Conservation (phyloP, 2,113 vertebrate genomes). For the Protobothrops mucrosquamatus region DNA sequence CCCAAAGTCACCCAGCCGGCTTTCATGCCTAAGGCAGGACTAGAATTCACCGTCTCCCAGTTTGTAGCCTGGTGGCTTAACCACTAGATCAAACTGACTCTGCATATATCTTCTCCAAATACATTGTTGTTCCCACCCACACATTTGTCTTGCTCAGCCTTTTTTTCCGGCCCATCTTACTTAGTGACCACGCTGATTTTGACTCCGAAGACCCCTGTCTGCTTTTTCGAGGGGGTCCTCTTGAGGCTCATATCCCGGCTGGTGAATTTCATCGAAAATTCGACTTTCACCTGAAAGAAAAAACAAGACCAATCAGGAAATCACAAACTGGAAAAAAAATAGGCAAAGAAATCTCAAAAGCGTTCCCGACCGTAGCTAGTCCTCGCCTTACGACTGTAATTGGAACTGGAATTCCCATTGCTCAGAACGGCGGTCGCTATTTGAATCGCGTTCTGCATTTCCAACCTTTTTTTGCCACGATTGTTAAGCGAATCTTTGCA, state of each 20-base stretch:
- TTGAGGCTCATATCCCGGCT: conserved; percentile 97
- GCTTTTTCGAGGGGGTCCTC: conserved; percentile 96
- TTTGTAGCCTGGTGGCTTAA: too few species aligned
- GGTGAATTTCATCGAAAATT: conserved; percentile 99
- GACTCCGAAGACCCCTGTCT: conserved; percentile 96
- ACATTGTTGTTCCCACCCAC: neutral
- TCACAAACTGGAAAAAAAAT: too few species aligned
- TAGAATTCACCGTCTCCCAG: too few species aligned
- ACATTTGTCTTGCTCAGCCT: neutral
- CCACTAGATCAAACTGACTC: neutral
- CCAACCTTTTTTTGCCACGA: too few species aligned
- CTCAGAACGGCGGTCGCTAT: too few species aligned
- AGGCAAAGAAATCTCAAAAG: neutral
- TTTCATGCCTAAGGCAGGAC: too few species aligned
- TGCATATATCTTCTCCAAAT: neutral
- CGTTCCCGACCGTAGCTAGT: too few species aligned
- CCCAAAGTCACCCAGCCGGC: too few species aligned
- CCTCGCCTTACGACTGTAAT: too few species aligned
- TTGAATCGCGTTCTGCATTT: too few species aligned
- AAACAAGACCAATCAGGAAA: neutral
- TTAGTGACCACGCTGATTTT: conserved; percentile 98
- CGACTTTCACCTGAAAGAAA: conserved; percentile 90
- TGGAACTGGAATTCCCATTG: too few species aligned
- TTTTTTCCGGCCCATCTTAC: conserved; percentile 60
- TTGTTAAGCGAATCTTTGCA: too few species aligned